These are phyloP conservation scores for Lindbergichthys nudifrons DNA, from an alignment of 2,797 vertebrate species.

Conservation along the genomic window DNA sequence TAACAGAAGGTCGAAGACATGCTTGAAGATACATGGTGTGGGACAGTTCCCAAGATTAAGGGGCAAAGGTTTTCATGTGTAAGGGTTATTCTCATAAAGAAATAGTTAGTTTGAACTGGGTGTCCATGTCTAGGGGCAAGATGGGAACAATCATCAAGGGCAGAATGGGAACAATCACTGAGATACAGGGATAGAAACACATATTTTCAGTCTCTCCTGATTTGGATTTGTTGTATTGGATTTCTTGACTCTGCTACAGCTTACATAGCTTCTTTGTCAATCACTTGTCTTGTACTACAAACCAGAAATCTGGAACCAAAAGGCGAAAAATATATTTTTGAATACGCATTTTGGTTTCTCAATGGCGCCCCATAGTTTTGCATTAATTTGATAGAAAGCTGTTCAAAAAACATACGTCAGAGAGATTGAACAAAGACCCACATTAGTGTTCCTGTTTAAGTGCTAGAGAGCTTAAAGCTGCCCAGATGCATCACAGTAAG, in stretches of 20 bases:
- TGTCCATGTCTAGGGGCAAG: neutral
- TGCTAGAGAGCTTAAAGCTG: no score
- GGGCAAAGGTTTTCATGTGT: slow-evolving; percentile 22
- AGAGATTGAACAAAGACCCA: no score
- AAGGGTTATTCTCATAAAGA: neutral
- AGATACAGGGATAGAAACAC: neutral
- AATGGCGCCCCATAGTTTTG: no score
- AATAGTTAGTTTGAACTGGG: neutral
- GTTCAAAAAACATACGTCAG: no score
- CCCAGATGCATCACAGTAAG: no score
- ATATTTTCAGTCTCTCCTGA: neutral
- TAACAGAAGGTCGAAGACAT: slow-evolving; percentile 31
- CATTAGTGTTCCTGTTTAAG: no score
- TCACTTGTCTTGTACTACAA: neutral
- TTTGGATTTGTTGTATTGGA: no score
- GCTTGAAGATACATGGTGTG: slow-evolving; percentile 14
- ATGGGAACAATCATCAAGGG: neutral
- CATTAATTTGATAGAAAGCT: no score
- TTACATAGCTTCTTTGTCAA: neutral
- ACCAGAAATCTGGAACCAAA: neutral
- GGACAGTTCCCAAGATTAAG: slow-evolving; percentile 13
- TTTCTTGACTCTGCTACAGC: neutral
- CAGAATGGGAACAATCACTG: neutral
- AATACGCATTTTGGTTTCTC: no score
- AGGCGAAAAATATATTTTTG: no score